phyloP scores from a whole-genome alignment of 2,888 invertebrate genomes.

The Macaria liturata region DNA sequence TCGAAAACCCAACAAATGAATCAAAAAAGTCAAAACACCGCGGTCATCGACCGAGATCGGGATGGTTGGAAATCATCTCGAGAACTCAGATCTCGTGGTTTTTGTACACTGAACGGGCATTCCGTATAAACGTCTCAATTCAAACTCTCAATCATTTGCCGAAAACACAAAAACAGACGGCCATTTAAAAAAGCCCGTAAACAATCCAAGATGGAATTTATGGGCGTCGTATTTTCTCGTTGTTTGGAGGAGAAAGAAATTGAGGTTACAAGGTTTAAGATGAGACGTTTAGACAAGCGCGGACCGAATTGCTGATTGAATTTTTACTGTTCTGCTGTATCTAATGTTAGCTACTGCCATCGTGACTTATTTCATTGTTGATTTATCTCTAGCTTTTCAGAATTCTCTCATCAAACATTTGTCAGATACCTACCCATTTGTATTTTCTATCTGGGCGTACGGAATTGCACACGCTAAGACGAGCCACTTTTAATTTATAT shows the following conservation, averaged over 20 bases:
- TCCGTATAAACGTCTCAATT: slow-evolving; percentile 39
- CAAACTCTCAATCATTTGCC: slow-evolving; percentile 29
- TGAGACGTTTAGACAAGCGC: slow-evolving; percentile 2
- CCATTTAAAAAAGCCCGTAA: slow-evolving; percentile 47
- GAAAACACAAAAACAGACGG: slow-evolving; percentile 36
- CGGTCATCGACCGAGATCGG: slow-evolving; percentile 35
- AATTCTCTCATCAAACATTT: too few species aligned
- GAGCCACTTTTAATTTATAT: too few species aligned
- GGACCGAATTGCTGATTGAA: slow-evolving; percentile 6
- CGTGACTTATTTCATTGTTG: slow-evolving; percentile 18
- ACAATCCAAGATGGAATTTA: slow-evolving; percentile 47
- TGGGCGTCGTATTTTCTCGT: slow-evolving; percentile 42
- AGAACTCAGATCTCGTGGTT: slow-evolving; percentile 27
- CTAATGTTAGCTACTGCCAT: slow-evolving; percentile 2
- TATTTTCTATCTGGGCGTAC: too few species aligned
- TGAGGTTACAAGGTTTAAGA: slow-evolving; percentile 43
- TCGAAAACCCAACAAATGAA: too few species aligned
- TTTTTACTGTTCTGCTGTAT: slow-evolving; percentile 18
- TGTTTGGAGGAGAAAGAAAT: slow-evolving; percentile 30
- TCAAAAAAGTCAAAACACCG: slow-evolving; percentile 6
- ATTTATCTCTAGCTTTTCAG: slow-evolving; percentile 11
- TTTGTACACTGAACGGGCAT: slow-evolving; percentile 31
- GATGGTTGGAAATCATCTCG: slow-evolving; percentile 23
- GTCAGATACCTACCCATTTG: too few species aligned
- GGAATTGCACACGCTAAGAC: too few species aligned